Evolutionary conservation across 2,888 invertebrate genomes (phyloP).

Genomic region (Fragum whitleyi): DNA sequence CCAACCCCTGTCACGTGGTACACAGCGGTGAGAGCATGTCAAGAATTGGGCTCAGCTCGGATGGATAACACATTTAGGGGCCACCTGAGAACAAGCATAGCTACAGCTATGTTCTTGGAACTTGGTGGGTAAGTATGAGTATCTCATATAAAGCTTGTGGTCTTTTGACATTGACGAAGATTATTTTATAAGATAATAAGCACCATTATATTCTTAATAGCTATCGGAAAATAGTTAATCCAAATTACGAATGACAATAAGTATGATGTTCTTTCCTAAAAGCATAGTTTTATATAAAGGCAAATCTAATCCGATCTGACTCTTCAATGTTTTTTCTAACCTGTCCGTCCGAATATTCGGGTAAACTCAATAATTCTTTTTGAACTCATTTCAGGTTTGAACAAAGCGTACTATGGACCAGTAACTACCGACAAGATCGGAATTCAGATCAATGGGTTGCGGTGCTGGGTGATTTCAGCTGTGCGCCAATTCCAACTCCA

Average conservation of each 20-base stretch:
- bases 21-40: not conserved
- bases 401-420: not conserved
- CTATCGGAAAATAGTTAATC: not conserved
- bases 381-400: not conserved
- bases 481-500: not conserved
- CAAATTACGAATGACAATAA: not conserved
- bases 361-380: no score
- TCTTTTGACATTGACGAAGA: not conserved
- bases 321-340: no score
- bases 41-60: not conserved
- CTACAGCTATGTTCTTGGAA: not conserved
- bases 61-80: not conserved
- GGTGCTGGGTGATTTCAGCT: not conserved
- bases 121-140: not conserved
- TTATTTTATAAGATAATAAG: not conserved
- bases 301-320: no score
- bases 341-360: no score
- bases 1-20: not conserved
- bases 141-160: not conserved
- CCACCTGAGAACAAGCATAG: not conserved
- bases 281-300: no score
- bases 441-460: not conserved
- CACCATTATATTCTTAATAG: not conserved
- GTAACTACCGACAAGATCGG: not conserved
- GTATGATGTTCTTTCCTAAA: no score